Base-by-base conservation (phyloP, 2,797 vertebrate species). In the Centroberyx gerrardi region DNA sequence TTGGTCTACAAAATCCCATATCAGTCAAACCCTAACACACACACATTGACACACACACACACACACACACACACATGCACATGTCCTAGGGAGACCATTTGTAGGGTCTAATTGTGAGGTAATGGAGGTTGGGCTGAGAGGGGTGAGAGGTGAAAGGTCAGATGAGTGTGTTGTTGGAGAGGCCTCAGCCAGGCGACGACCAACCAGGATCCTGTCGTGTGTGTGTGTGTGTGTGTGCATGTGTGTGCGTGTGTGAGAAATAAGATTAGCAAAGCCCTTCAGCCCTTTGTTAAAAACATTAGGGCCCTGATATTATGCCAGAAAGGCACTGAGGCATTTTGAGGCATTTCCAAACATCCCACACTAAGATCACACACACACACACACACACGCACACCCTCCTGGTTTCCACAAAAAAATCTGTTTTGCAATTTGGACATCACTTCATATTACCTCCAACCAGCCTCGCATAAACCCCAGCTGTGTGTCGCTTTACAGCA, bases 91-190 rank as follows among this genome's bases (percentile, higher is more conserved):
- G 38, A 84, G 72, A 86, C 75, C 88, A 92, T 94, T 92, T 94
- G 91, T 92, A 91, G 76, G 73, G 73, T 87, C 86, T 94, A 94
- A 93, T 93, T 94, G 90, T 88, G 82, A 84, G 65, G 83, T 93
- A 93, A 94, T 93, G 84, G 90, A 90, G 90, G 91, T 86, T 73
- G 87, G 77, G 68, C 67, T 79, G 44, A 67, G 52, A 54, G 62
- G 87, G 87, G 78, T 78, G 63, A 81, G 56, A 59, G 84, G 85
- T 89, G 60, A 85, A 78, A 83, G 87, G 90, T 88, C 79, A 86
- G 64, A 74, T 81, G 64, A 84, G 72, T 70, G 62, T 84, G 88
- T 87, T 89, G 83, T 78, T 81, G 66, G 81, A 83, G 62, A 83
- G 78, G 73, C 80, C 76, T 83, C 74, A 72, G 81, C 81, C 80